Base-by-base conservation (phyloP, 1,140 invertebrate genomes). In the Elymnias hypermnestra region DNA sequence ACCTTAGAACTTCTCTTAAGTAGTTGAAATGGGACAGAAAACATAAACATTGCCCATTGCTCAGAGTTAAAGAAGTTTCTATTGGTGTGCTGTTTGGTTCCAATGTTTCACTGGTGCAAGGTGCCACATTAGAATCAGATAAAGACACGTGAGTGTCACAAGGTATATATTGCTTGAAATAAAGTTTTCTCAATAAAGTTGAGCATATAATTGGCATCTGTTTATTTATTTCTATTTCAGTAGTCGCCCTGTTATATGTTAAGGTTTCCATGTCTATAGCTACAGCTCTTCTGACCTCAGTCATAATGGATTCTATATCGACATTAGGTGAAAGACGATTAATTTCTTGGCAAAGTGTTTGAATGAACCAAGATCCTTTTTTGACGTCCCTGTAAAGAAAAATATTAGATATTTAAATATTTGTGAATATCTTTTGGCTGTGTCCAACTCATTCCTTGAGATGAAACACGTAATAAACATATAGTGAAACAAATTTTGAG, bases 351-450 rank as follows among this genome's bases (percentile, higher is more conserved):
- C 77, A 82, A 4, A 82, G 51, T 1, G 62, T 42, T 28, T 78
- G 74, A 9, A 82, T 73, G 12, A 77, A 72, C 77, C 77, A 82
- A 10, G 74, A 67, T 8, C 77, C 77, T 13, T 66, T 10, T 14
- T 61, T 6, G 33, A 68, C 66, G 23, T 71, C 54, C 42, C 76
- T 75, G 57, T 2, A 70, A 73, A 41, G 25, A 42, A 22, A 33
- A 38, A 17, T n/a, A n/a, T n/a, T n/a, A n/a, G n/a, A n/a, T n/a
- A n/a, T n/a, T n/a, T n/a, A n/a, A n/a, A n/a, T n/a, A n/a, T n/a
- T n/a, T n/a, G n/a, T n/a, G n/a, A n/a, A n/a, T n/a, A n/a, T n/a
- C n/a, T n/a, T n/a, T n/a, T n/a, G 14, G 2, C 6, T 23, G 26
- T 26, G 15, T 10, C 9, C 7, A 33, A 15, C 8, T 12, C 3